A percentile compares a stretch with the other conserved stretches of the same genome.
Evolutionary conservation across 1,140 invertebrate species (phyloP).

Genomic region (Drosophila lowei): DNA sequence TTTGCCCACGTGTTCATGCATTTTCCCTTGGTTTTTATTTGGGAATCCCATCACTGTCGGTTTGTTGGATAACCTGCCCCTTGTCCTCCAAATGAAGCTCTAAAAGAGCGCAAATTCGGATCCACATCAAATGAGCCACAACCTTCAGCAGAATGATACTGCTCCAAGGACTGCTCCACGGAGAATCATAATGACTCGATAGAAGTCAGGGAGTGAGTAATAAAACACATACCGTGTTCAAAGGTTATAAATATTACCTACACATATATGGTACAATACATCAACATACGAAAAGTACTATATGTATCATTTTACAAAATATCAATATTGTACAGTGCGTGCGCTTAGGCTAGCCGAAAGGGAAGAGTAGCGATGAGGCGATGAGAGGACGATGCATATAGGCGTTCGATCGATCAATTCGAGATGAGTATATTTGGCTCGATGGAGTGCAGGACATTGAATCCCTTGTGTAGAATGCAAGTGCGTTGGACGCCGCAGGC

Average conservation of each 20-base stretch:
- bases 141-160: too few species aligned
- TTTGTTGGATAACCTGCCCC: too few species aligned
- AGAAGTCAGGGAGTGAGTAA: too few species aligned
- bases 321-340: constrained; percentile 42
- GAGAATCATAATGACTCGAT: too few species aligned
- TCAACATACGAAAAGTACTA: neutral
- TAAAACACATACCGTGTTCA: too few species aligned
- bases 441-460: constrained; percentile 86
- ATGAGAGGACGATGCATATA: neutral
- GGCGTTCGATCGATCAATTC: constrained; percentile 52
- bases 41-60: too few species aligned
- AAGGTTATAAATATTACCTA: constrained; percentile 7
- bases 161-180: too few species aligned
- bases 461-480: constrained; percentile 89
- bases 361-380: constrained; percentile 18
- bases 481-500: constrained; percentile 87
- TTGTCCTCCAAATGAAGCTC: too few species aligned
- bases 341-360: constrained; percentile 38
- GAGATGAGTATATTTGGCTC: constrained; percentile 86
- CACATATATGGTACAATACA: constrained; percentile 7
- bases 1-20: too few species aligned
- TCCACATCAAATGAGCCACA: too few species aligned
- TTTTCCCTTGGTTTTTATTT: too few species aligned
- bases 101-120: too few species aligned
- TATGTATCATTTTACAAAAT: constrained; percentile 16